Base-by-base conservation (phyloP, 2,797 vertebrate genomes). In the Danio tinwini region DNA sequence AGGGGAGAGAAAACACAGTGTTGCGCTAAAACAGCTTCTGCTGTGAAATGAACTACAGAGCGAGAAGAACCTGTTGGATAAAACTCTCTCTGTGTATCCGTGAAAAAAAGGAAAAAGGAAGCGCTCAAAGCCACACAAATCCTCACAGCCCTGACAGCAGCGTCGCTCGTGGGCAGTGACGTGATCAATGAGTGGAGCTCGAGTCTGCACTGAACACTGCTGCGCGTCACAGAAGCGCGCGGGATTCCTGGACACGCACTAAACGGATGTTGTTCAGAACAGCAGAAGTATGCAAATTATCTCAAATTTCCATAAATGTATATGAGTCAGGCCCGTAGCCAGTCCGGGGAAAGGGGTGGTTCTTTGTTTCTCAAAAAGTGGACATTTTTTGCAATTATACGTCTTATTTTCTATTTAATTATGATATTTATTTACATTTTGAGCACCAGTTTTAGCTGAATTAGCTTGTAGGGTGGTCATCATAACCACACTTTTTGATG, bases 151-250 rank as follows among this genome's bases (percentile, higher is more conserved):
- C 59, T 49, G 59, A 64, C 19, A 47, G 21, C 14, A 59, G 42
- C 40, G 77, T 55, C 62, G 40, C 52, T 75, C 55, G 63, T 42
- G 55, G 29, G 9, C 52, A 55, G 80, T 70, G 74, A 76, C 79
- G 63, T 61, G 53, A 81, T 69, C 44, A 52, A 69, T 69, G 61
- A 62, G 71, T 55, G 44, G 75, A 19, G 75, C 75, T 37, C 12
- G 40, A 74, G 72, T 61, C 19, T n/a, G 42, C 42, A 12, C 50
- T 8, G 29, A 37, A 47, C 44, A n/a, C 67, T 44, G 55, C 76
- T 45, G 29, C 47, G 67, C 67, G 67, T 78, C 76, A 78, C 21
- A 53, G 17, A 21, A 11, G 52, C 11, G 47, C 17, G 29, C 64
- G 55, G 64, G 29, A 78, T 78, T 78, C 64, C 64, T 58, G 45